Evolutionary conservation across 2,888 invertebrate genomes (phyloP), one percentile per base, ranked within the genome.

Genomic region (Clivina fossor): DNA sequence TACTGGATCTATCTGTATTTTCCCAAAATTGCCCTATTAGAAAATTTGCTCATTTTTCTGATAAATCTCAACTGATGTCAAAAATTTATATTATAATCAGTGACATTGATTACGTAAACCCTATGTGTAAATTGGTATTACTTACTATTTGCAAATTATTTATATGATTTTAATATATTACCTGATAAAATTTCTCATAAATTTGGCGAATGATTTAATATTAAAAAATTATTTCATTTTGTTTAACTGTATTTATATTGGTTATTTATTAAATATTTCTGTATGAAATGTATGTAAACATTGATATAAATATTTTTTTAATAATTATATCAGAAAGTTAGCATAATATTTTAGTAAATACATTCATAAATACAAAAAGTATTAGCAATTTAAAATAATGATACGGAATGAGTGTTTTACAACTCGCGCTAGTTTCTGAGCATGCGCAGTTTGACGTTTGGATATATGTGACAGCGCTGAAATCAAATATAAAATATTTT

Each of bases 81-180:
- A 41, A 33, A 32, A 51, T 22, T 43, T 33, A 43, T 16, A n/a
- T 43, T 41, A 32, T 5, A 43, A 26, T 4, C 9, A 28, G 4
- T 55, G 55, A 28, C 55, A 55, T 28, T 55, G 55, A 55, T 55
- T 55, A 55, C 55, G 47, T 55, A 55, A 55, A 47, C 54, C 9
- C 41, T 41, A 18, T 16, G 33, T 24, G 22, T 4, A 26, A 30
- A n/a, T 4, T 30, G 11, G 3, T n/a, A n/a, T n/a, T n/a, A n/a
- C n/a, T n/a, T n/a, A n/a, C n/a, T n/a, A n/a, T n/a, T n/a, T n/a
- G n/a, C n/a, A n/a, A n/a, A n/a, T n/a, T n/a, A n/a, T n/a, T n/a
- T n/a, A n/a, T 24, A 9, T 24, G 26, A 24, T 24, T 24, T 24
- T 9, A 24, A 7, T 24, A 24, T 7, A 7, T 24, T 7, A 24